Evolutionary conservation across 1,140 invertebrate genomes (phyloP), one percentile per base, ranked within the genome.

Genomic region (Drosophila teissieri): DNA sequence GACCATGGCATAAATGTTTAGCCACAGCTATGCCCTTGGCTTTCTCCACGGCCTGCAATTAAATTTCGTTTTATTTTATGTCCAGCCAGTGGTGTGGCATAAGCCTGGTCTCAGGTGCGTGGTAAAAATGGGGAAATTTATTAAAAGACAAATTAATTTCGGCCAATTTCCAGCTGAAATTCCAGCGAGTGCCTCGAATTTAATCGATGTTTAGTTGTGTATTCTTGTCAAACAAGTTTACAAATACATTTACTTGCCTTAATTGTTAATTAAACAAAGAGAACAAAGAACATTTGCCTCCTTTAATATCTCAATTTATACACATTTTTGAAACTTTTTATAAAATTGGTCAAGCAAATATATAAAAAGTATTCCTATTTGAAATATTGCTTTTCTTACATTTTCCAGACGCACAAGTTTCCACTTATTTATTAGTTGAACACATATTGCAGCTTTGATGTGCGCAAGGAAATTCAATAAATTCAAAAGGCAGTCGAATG

Each of bases 61-160:
- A 80, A 89, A 80, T 82, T 83, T 80, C 70, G 64, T 67, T 88
- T 83, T 80, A 74, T 68, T 77, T 79, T 51, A 56, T 73, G 70
- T 86, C 55, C 79, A 55, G 54, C 48, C 44, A 55, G 49, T 37
- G 52, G 34, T 49, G 10, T 17, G 48, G 31, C 22, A 49, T 46
- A 34, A 36, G 17, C 19, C 34, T 22, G 51, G 65, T 51, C 77
- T 77, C 83, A 88, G 83, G 84, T 88, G 83, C 52, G 22, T 52
- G 15, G 48, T 40, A 54, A 52, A 77, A 80, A 53, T 73, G 52
- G 49, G 46, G 49, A 56, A 80, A 80, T 79, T 80, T 88, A 88
- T 88, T 88, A 79, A 65, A 62, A 73, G 52, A 51, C 46, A 76
- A 73, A 65, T 62, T 80, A 65, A 73, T 60, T 64, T 22, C 44